These are phyloP conservation scores for Callopanchax toddi DNA, from an alignment of 2,113 vertebrate species.

Conservation along the genomic window DNA sequence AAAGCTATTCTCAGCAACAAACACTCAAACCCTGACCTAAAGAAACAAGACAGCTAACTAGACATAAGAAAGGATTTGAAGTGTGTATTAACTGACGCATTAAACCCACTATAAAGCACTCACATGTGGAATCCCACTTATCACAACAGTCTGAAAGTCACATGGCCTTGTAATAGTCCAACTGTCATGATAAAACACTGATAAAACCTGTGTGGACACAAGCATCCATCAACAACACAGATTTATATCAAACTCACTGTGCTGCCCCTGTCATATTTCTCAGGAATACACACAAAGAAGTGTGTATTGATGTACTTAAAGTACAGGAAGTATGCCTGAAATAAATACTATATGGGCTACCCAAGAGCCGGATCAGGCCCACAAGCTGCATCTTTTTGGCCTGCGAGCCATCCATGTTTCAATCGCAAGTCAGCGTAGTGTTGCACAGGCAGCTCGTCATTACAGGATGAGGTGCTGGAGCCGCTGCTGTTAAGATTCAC, in stretches of 20 bases:
- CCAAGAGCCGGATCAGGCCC: too few species aligned
- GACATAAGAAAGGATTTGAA: neutral
- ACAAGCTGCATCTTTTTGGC: too few species aligned
- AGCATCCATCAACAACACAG: neutral
- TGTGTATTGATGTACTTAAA: too few species aligned
- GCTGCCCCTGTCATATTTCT: neutral
- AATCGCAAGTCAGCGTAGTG: too few species aligned
- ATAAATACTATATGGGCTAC: too few species aligned
- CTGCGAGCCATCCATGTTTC: too few species aligned
- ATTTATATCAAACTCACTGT: neutral
- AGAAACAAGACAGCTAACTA: neutral
- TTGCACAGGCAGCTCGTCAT: too few species aligned
- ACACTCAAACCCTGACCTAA: slow-evolving; percentile 10
- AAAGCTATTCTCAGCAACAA: slow-evolving; percentile 9
- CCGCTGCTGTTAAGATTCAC: too few species aligned
- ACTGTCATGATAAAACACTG: neutral
- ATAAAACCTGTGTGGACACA: slow-evolving; percentile 21
- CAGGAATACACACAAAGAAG: too few species aligned
- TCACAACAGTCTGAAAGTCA: slow-evolving; percentile 11
- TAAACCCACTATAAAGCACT: neutral
- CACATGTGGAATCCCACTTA: slow-evolving; percentile 3
- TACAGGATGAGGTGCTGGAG: too few species aligned
- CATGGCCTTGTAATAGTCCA: neutral
- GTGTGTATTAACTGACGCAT: neutral
- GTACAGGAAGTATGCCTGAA: too few species aligned